Conservation (phyloP, 2,113 vertebrate genomes). For the Microcebus jonahi region DNA sequence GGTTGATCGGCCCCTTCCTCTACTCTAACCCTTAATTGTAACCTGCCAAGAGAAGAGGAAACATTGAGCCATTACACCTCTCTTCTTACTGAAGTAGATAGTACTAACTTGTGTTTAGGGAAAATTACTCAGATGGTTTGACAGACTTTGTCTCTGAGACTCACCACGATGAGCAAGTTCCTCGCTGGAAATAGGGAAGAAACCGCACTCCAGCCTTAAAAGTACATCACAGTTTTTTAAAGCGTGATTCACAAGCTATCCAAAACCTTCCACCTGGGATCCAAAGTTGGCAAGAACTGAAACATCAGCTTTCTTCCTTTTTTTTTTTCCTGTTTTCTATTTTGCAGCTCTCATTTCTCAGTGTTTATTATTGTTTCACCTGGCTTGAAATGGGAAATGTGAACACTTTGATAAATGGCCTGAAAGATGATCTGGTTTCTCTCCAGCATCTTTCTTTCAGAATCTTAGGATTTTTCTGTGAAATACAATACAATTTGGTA, state of each 20-base stretch:
- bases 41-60: not conserved
- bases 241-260: constrained; percentile 10
- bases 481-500: constrained; percentile 26
- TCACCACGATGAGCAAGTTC: not conserved
- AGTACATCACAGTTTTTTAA: not conserved
- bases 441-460: not conserved
- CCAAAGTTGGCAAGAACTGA: constrained; percentile 42
- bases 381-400: constrained; percentile 58
- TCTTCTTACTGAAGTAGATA: not conserved
- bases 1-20: not conserved
- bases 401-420: constrained; percentile 60
- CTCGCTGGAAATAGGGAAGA: not conserved
- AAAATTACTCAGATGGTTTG: not conserved
- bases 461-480: not conserved
- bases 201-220: not conserved
- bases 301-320: not conserved
- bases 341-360: constrained; percentile 46
- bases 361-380: constrained; percentile 35
- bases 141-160: not conserved
- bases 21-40: not conserved
- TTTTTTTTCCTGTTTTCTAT: not conserved
- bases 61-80: rapidly evolving
- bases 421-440: constrained; percentile 3
- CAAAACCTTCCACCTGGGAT: not conserved
- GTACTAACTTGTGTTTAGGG: not conserved